phyloP scores from a whole-genome alignment of 2,113 vertebrate species.

The Stercorarius parasiticus region DNA sequence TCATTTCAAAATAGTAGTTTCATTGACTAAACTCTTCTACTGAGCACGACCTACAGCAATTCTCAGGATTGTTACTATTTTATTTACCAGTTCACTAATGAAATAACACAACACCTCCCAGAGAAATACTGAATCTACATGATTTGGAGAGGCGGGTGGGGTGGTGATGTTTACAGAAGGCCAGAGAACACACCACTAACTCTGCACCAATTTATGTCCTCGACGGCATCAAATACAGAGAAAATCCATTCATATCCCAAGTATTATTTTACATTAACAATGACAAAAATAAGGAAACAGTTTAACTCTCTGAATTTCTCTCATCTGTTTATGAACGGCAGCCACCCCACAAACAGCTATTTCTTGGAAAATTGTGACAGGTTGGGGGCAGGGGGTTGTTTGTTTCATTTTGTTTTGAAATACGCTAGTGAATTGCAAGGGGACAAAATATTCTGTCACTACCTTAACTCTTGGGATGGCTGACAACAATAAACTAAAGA shows the following conservation, averaged over 20 bases:
- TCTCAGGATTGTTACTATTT: background rate
- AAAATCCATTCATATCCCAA: background rate
- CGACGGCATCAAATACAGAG: background rate
- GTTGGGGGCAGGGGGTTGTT: background rate
- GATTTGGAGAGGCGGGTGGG: background rate
- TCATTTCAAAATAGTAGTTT: background rate
- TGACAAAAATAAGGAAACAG: background rate
- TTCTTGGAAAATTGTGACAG: background rate
- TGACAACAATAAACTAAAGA: background rate
- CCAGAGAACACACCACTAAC: background rate
- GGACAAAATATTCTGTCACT: background rate
- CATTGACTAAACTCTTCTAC: background rate
- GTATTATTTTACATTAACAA: background rate
- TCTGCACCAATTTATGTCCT: background rate
- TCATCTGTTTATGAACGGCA: background rate
- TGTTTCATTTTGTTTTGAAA: background rate
- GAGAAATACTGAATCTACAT: background rate
- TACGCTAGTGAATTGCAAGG: background rate
- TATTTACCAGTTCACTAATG: background rate
- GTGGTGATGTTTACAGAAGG: background rate
- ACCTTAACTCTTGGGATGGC: background rate
- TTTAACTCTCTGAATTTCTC: background rate
- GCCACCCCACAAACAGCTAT: background rate
- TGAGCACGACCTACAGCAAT: background rate
- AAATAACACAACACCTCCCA: background rate